phyloP scores from a whole-genome alignment of 2,797 vertebrate genomes.

The Thamnophis elegans region DNA sequence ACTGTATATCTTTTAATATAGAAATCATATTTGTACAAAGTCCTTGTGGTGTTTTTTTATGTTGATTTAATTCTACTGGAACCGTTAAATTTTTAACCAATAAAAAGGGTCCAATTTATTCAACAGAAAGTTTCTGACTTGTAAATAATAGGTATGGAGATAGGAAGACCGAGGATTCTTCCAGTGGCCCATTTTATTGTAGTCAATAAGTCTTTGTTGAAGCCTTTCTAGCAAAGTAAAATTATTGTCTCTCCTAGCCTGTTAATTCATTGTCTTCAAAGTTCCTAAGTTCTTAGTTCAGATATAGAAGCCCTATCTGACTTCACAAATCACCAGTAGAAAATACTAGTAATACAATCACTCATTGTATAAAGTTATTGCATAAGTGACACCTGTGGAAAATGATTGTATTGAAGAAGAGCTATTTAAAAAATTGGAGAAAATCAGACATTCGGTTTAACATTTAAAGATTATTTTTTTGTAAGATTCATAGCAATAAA shows the following conservation, averaged over 20 bases:
- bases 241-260: no score
- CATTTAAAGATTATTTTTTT: background rate
- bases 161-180: background rate
- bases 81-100: background rate
- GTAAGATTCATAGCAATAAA: background rate
- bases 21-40: background rate
- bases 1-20: background rate
- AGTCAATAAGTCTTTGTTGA: background rate
- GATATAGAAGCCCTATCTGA: background rate
- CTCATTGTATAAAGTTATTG: background rate
- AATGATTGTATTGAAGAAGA: background rate
- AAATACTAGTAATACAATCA: background rate
- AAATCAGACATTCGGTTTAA: background rate
- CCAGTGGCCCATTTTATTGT: background rate
- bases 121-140: background rate
- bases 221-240: background rate
- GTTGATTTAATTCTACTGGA: background rate
- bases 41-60: background rate
- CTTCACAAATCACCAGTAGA: background rate
- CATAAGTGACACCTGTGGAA: background rate
- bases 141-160: background rate
- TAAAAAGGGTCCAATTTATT: background rate
- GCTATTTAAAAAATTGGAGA: background rate
- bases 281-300: background rate
- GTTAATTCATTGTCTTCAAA: background rate